Base-by-base conservation (phyloP, 2,888 invertebrate species). In the Coenonympha arcania region DNA sequence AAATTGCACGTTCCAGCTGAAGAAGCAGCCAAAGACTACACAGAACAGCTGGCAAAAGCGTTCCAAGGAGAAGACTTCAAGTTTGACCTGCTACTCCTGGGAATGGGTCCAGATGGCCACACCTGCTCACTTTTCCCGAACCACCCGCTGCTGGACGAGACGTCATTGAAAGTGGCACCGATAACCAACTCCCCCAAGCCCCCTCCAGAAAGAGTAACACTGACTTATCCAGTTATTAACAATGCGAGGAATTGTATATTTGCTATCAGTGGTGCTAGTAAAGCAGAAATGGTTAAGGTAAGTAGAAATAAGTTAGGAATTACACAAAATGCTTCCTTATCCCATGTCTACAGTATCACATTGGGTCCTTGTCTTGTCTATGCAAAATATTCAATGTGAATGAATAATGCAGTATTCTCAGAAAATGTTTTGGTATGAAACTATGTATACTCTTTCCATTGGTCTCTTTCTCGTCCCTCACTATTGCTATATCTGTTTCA, bases 71-170 rank as follows among this genome's bases (percentile, higher is more conserved):
- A 88, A 69, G 42, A 87, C 71, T 70, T 80, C 64, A 67, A 88
- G 54, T 96, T 98, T 73, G 97, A 99, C 78, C 75, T 98, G 40
- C 82, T 99, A 0, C 85, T 99, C 6, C 86, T 99, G 16, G 99
- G 99, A 9, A 93, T 99, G 91, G 99, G 99, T 0, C 98, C 98
- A 0, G 99, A 99, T 72, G 99, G 99, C 0, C 99, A 99, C 77
- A 99, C 98, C 0, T 98, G 98, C 70, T 99, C 99, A 0, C 79
- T 99, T 11, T 99, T 99, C 80, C 99, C 99, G 0, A 91, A 89
- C 0, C 95, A 95, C 71, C 74, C 81, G 0, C 71, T 92, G 5
- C 78, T 95, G 1, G 70, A 89, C 0, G 94, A 93, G 68, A 85
- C 73, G 0, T 71, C 71, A 1, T 74, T 89, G 39, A 91, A 94